phyloP scores from a whole-genome alignment of 1,140 invertebrate genomes.

The Listronotus bonariensis region DNA sequence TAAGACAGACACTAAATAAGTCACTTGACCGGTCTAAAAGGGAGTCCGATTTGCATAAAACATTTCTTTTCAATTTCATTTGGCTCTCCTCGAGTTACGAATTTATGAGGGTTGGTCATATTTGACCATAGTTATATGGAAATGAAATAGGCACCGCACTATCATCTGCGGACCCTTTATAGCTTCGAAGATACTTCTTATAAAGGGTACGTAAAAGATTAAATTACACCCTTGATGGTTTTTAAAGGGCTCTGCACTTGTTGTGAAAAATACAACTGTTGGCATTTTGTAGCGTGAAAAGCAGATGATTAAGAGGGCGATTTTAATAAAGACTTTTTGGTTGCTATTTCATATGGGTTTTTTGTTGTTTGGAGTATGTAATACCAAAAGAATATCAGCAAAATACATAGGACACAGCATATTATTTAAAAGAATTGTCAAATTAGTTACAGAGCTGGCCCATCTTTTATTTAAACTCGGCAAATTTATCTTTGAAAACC shows the following conservation, averaged over 20 bases:
- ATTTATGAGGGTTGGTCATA: slow-evolving; percentile 20
- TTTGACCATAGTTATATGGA: slow-evolving; percentile 19
- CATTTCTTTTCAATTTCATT: slow-evolving; percentile 17
- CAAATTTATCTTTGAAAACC: no score
- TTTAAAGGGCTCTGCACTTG: slow-evolving; percentile 16
- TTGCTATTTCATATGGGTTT: no score
- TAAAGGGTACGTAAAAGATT: slow-evolving; percentile 13
- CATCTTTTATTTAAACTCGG: no score
- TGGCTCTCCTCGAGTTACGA: slow-evolving; percentile 4
- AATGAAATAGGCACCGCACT: background rate
- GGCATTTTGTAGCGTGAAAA: background rate
- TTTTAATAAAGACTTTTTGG: no score
- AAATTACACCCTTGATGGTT: slow-evolving; percentile 13
- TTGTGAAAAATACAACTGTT: background rate
- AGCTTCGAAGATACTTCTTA: slow-evolving; percentile 5
- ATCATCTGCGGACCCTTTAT: slow-evolving; percentile 21
- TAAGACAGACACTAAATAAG: no score
- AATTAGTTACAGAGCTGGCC: no score
- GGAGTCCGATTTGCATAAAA: slow-evolving; percentile 9
- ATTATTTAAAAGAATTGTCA: no score
- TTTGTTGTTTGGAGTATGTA: no score
- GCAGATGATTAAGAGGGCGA: background rate
- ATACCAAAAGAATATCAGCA: no score
- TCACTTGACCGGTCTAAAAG: no score
- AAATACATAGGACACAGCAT: no score